phyloP scores from a whole-genome alignment of 2,888 invertebrate genomes.

The Amiota communis region DNA sequence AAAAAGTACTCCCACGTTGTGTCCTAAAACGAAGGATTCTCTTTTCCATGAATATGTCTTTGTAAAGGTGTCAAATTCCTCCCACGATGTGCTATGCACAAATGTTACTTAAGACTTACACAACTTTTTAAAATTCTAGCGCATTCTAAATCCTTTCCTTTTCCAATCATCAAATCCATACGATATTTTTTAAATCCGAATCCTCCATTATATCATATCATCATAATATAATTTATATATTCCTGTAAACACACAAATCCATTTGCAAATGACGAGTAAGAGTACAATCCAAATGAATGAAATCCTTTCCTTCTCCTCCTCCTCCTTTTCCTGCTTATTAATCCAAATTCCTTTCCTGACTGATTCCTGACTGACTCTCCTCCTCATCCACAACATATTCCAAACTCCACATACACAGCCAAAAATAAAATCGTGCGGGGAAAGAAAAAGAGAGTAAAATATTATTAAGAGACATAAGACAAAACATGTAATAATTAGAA shows the following conservation, averaged over 20 bases:
- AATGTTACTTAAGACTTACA: neutral
- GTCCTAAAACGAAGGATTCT: constrained; percentile 9
- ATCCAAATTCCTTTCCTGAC: constrained; percentile 16
- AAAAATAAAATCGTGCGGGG: constrained; percentile 18
- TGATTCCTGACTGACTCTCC: constrained; percentile 16
- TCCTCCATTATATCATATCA: neutral
- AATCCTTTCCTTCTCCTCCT: neutral
- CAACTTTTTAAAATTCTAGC: neutral
- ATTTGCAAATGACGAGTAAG: neutral
- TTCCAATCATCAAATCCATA: neutral
- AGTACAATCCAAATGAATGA: constrained; percentile 8
- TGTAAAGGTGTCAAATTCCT: neutral
- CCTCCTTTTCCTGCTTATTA: no score
- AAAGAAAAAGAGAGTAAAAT: constrained; percentile 26
- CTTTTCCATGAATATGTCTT: neutral
- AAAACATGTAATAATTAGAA: no score
- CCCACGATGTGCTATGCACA: constrained; percentile 1
- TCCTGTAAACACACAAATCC: constrained; percentile 18
- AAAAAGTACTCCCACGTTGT: constrained; percentile 20
- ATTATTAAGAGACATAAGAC: constrained; percentile 21
- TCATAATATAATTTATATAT: neutral
- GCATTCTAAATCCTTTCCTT: neutral
- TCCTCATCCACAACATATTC: constrained; percentile 49
- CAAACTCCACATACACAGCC: constrained; percentile 45
- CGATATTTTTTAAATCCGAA: neutral